A percentile compares a stretch with the other conserved stretches of the same genome.
phyloP scores from a whole-genome alignment of 2,888 invertebrate genomes.

The Aphodius granarius region DNA sequence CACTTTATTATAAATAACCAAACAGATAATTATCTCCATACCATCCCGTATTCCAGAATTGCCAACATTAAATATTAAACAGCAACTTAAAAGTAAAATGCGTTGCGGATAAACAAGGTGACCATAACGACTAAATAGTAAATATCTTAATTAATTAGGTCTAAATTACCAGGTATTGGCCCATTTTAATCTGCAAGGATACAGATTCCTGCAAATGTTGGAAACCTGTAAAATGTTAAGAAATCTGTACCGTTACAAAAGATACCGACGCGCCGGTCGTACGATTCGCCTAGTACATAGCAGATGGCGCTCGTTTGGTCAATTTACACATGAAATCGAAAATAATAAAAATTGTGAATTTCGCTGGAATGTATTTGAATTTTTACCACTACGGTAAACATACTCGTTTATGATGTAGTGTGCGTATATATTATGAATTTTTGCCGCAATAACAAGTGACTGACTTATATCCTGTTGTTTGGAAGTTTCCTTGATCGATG shows the following conservation, averaged over 20 bases:
- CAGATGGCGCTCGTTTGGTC: background rate
- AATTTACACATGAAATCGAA: background rate
- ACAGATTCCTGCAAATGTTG: background rate
- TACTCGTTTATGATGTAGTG: too few species aligned
- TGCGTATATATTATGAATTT: background rate
- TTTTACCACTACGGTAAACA: background rate
- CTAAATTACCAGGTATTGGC: background rate
- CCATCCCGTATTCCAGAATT: background rate
- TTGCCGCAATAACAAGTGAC: background rate
- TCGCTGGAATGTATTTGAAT: background rate
- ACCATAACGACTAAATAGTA: too few species aligned
- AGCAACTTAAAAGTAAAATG: too few species aligned
- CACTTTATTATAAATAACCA: background rate
- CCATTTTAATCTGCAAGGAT: background rate
- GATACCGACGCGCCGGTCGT: background rate
- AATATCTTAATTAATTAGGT: background rate
- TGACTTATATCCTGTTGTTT: background rate
- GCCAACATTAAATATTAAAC: background rate
- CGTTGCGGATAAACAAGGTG: too few species aligned
- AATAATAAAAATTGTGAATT: background rate
- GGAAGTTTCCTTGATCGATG: background rate
- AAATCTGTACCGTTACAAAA: background rate
- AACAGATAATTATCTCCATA: background rate
- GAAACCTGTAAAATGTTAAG: too few species aligned
- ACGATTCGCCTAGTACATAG: background rate